These are phyloP conservation scores for Coregonus sp. DNA, from an alignment of 2,797 vertebrate species.

Conservation along the genomic window DNA sequence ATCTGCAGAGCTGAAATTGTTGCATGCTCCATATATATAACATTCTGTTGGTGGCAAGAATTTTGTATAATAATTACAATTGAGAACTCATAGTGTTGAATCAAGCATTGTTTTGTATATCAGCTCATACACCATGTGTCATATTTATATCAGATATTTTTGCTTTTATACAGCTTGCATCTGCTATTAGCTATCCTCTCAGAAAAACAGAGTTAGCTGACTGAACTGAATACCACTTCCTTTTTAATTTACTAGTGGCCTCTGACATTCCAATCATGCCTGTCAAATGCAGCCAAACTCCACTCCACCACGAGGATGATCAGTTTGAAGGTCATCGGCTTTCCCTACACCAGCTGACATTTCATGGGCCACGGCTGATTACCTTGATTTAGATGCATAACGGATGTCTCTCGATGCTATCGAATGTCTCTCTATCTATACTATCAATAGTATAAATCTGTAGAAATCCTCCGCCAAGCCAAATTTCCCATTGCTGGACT, in stretches of 20 bases:
- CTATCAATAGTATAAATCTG: neutral
- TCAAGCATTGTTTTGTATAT: no score
- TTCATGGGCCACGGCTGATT: slow-evolving; percentile 48
- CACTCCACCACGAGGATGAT: slow-evolving; percentile 50
- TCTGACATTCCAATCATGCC: slow-evolving; percentile 65
- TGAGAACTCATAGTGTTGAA: no score
- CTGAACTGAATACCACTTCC: slow-evolving; percentile 29
- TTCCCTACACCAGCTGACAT: slow-evolving; percentile 55
- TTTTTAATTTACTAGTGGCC: slow-evolving; percentile 34
- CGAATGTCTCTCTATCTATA: slow-evolving; percentile 33
- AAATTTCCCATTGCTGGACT: slow-evolving; percentile 4
- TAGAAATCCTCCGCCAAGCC: neutral
- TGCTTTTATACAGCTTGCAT: no score
- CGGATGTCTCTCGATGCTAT: slow-evolving; percentile 45
- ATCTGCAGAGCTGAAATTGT: no score
- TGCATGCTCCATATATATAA: no score
- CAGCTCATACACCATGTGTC: no score
- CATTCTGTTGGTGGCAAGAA: no score
- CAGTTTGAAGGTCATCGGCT: slow-evolving; percentile 59
- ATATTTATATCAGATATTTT: no score
- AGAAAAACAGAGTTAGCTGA: slow-evolving; percentile 10
- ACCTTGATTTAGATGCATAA: slow-evolving; percentile 56
- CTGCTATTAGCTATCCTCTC: neutral
- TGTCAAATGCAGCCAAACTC: slow-evolving; percentile 51
- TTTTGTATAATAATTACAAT: no score